Conservation (phyloP, 2,888 invertebrate species). For the Junonia oenone region DNA sequence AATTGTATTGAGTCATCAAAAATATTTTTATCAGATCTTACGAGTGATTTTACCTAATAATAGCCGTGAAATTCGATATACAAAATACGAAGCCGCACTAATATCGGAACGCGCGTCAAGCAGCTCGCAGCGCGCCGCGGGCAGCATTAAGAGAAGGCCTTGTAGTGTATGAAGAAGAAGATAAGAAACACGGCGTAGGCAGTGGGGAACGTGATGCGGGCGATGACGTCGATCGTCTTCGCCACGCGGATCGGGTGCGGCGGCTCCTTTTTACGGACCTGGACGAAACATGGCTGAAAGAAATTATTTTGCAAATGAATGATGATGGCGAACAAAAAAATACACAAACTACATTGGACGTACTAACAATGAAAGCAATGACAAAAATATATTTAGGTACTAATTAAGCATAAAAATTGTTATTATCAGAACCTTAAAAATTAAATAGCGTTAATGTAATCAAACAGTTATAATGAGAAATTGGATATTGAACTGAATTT, state of each 20-base stretch:
- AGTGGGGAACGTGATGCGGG: constrained; percentile 94
- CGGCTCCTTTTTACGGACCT: constrained; percentile 94
- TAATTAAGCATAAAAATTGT: background rate
- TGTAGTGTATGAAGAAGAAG: constrained; percentile 97
- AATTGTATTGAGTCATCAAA: constrained; percentile 49
- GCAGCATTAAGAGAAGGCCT: constrained; percentile 86
- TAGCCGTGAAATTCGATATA: constrained; percentile 48
- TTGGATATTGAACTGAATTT: no score
- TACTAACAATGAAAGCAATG: constrained; percentile 1
- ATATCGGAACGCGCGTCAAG: constrained; percentile 51
- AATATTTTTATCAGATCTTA: constrained; percentile 39
- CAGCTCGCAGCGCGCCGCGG: constrained; percentile 45
- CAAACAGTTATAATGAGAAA: no score
- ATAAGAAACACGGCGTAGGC: constrained; percentile 95
- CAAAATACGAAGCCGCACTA: constrained; percentile 47
- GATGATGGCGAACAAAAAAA: constrained; percentile 49
- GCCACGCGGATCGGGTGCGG: constrained; percentile 95
- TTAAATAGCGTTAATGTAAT: no score
- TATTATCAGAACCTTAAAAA: no score
- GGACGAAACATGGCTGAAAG: constrained; percentile 88
- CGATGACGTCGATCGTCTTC: constrained; percentile 96
- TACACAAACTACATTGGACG: constrained; percentile 12
- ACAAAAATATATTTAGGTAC: background rate
- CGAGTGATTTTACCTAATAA: constrained; percentile 42
- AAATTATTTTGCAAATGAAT: constrained; percentile 66